Percentiles rank a stretch among this genome's conserved stretches.
Evolutionary conservation across 1,140 invertebrate genomes (phyloP).

Genomic region (Conopomorpha cramerella): DNA sequence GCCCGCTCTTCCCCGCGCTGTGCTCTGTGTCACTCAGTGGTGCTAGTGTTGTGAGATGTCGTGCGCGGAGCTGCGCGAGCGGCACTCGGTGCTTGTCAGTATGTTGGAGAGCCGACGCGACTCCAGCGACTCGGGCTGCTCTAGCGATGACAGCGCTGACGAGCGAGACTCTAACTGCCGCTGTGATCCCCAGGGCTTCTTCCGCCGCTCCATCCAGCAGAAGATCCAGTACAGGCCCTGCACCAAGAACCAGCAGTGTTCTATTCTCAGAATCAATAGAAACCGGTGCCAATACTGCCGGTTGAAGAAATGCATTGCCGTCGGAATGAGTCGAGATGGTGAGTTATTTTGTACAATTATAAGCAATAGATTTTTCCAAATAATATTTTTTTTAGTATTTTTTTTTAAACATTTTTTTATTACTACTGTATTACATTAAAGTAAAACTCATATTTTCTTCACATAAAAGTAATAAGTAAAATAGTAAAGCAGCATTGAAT

Average conservation of each 20-base stretch:
- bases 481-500: no score
- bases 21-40: constrained; percentile 14
- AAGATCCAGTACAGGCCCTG: constrained; percentile 97
- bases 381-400: no score
- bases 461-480: no score
- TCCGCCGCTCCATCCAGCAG: constrained; percentile 92
- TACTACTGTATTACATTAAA: no score
- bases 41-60: constrained; percentile 28
- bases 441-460: no score
- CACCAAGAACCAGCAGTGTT: constrained; percentile 97
- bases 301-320: constrained; percentile 96
- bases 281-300: constrained; percentile 97
- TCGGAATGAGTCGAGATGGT: constrained; percentile 99
- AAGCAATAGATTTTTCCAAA: no score
- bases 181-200: constrained; percentile 80
- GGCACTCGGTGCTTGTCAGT: constrained; percentile 58
- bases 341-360: constrained; percentile 55
- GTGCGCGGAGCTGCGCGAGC: constrained; percentile 40
- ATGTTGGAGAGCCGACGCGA: constrained; percentile 59
- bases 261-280: constrained; percentile 93
- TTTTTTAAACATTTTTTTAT: no score
- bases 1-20: constrained; percentile 10
- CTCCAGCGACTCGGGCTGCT: constrained; percentile 64
- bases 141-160: constrained; percentile 62
- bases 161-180: constrained; percentile 57